These are phyloP conservation scores for Drosophila peninsularis DNA, from an alignment of 2,888 invertebrate genomes.

Conservation along the genomic window DNA sequence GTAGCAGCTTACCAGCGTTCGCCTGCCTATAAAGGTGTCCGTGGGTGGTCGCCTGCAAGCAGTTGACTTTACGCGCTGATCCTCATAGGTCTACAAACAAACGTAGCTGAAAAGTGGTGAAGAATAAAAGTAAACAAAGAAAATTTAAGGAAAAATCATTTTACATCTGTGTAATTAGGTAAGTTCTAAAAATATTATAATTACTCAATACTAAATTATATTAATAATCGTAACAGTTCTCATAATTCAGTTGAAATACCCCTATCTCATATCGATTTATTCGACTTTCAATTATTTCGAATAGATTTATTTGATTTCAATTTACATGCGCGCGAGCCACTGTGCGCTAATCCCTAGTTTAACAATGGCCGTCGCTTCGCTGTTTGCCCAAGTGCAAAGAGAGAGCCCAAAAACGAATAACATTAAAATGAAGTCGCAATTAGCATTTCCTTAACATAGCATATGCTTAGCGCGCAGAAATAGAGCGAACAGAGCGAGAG, in stretches of 20 bases:
- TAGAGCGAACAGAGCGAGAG: neutral
- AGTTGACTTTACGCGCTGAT: slow-evolving; percentile 48
- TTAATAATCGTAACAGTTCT: too few relatives aligned
- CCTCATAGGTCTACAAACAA: slow-evolving; percentile 13
- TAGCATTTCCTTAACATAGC: slow-evolving; percentile 15
- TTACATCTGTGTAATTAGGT: neutral
- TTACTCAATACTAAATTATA: neutral
- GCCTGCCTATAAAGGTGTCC: slow-evolving; percentile 37
- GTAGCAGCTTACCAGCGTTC: slow-evolving; percentile 8
- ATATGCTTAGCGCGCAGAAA: neutral
- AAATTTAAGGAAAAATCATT: neutral
- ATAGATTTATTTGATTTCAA: too few relatives aligned
- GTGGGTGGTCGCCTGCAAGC: neutral
- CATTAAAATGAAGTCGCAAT: slow-evolving; percentile 15
- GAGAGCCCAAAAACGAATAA: neutral
- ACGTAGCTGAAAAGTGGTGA: neutral
- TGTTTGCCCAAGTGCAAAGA: neutral
- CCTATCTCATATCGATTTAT: too few relatives aligned
- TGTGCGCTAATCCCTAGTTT: too few relatives aligned
- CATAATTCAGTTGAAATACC: too few relatives aligned
- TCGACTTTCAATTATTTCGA: too few relatives aligned
- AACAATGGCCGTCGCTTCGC: too few relatives aligned
- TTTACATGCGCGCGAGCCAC: too few relatives aligned
- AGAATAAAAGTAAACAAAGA: neutral
- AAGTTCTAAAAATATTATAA: neutral